Evolutionary conservation across 2,888 invertebrate species (phyloP), one percentile per base, ranked within the genome.

Genomic region (Laspeyria flexula): DNA sequence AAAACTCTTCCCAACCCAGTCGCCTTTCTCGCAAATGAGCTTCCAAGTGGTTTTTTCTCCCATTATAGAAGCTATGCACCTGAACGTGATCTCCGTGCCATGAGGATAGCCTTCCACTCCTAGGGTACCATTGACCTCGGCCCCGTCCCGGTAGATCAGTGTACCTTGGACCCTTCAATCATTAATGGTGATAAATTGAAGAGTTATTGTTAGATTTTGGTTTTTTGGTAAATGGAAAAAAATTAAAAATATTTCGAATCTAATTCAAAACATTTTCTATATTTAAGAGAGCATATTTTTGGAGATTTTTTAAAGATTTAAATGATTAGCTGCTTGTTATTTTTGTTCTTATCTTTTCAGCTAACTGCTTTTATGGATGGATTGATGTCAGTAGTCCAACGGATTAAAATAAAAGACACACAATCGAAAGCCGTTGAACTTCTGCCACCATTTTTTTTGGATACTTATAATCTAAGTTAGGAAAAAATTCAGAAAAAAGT

Each of bases 11-110:
- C 97, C 97, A 54, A 96, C 95, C 97, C 97, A 97, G 64, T 94
- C 94, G 0, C 97, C 97, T 69, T 97, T 96, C 76, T 97, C 96
- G 71, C 97, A 97, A 47, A 96, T 94, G 16, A 97, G 95, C 66
- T 96, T 96, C 97, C 97, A 97, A 0, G 96, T 96, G 18, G 95
- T 96, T 74, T 95, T 95, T 85, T 96, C 96, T 0, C 96, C 96
- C 90, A 96, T 96, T 34, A 96, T 95, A 59, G 95, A 96, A 0
- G 96, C 95, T 62, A 96, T 96, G 79, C 97, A 97, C 70, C 96
- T 95, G 83, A 97, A 97, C 4, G 95, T 96, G 42, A 97, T 96
- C 85, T 97, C 96, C 0, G 96, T 96, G 0, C 96, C 96, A 71
- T 96, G 96, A 3, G 96, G 96, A 77, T 96, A 97, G 4, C 94